Conservation (phyloP, 1,140 invertebrate species). For the Orchestia grillus region DNA sequence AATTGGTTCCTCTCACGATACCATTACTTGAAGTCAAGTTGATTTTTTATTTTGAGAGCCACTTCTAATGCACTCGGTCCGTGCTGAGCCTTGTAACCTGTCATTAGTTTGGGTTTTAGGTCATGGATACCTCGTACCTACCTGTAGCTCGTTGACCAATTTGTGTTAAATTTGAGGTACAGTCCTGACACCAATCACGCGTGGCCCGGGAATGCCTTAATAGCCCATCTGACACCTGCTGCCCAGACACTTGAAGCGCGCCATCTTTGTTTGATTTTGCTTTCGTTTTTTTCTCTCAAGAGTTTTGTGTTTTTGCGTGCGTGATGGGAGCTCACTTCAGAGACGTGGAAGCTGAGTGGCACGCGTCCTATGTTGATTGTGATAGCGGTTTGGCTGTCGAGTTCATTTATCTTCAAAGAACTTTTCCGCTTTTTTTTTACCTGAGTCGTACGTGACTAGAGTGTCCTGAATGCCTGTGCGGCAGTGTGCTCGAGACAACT, state of each 20-base stretch:
- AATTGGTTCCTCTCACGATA: neutral
- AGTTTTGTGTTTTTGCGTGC: neutral
- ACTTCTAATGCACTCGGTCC: neutral
- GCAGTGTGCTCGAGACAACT: too few species aligned
- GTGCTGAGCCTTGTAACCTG: neutral
- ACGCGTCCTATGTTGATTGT: neutral
- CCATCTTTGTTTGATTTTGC: neutral
- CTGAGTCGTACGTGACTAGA: neutral
- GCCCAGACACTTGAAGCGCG: neutral
- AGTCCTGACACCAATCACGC: constrained; percentile 33
- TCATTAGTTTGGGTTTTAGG: neutral
- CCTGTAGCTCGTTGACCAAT: neutral
- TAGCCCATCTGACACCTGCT: constrained; percentile 17
- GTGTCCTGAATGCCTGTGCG: too few species aligned
- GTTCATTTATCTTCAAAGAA: neutral
- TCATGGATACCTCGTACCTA: neutral
- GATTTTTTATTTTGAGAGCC: neutral
- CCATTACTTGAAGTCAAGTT: neutral
- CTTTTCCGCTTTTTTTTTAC: neutral
- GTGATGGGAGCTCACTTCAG: neutral
- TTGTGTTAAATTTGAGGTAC: neutral
- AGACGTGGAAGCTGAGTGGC: neutral
- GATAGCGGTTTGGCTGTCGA: neutral
- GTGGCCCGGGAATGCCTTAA: neutral
- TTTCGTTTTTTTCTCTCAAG: neutral